phyloP scores from a whole-genome alignment of 2,888 invertebrate species.

The Carterocephalus palaemon region DNA sequence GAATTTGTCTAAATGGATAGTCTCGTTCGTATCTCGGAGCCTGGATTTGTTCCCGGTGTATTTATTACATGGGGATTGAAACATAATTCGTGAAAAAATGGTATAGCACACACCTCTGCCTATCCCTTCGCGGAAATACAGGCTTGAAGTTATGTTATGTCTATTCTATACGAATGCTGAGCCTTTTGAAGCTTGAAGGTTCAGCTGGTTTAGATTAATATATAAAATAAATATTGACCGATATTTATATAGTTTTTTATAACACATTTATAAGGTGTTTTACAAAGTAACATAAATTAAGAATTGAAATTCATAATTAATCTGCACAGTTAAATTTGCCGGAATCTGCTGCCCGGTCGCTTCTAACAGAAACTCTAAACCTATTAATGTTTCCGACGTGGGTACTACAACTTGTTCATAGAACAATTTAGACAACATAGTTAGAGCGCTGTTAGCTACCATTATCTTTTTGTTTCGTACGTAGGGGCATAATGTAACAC shows the following conservation, averaged over 20 bases:
- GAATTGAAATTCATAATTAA: background rate
- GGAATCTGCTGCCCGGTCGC: background rate
- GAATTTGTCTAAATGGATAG: too few species aligned
- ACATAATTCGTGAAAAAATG: too few species aligned
- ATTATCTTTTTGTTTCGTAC: slow-evolving; percentile 10
- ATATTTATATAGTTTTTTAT: background rate
- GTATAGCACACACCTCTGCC: too few species aligned
- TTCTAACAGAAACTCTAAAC: slow-evolving; percentile 9
- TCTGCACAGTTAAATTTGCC: background rate
- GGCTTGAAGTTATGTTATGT: too few species aligned
- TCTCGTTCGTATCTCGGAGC: too few species aligned
- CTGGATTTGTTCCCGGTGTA: too few species aligned
- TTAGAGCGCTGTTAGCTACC: slow-evolving; percentile 11
- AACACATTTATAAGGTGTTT: background rate
- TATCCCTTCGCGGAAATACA: too few species aligned
- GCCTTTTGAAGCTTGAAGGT: too few species aligned
- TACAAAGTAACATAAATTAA: background rate
- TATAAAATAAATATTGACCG: too few species aligned
- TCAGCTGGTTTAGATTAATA: too few species aligned
- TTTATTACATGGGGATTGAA: too few species aligned
- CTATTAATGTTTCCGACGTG: slow-evolving; percentile 11
- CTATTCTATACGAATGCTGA: too few species aligned
- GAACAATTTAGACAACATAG: slow-evolving; percentile 14
- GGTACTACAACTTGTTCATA: slow-evolving; percentile 11
- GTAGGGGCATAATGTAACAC: background rate